These are phyloP conservation scores for Synergus laeviventris DNA, from an alignment of 2,888 invertebrate genomes.

Conservation along the genomic window DNA sequence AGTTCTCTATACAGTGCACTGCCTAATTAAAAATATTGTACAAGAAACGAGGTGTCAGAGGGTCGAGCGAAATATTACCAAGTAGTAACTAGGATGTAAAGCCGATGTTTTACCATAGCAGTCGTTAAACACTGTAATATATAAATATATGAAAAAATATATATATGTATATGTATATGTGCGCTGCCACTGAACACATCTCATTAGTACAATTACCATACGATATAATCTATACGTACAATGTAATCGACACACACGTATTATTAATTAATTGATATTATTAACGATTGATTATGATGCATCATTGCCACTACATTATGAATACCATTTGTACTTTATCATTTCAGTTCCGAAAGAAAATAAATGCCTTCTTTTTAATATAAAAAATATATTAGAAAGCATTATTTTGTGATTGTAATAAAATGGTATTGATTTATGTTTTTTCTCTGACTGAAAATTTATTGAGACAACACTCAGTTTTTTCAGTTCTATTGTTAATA, in stretches of 20 bases:
- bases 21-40: constrained; percentile 39
- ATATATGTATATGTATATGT: constrained; percentile 57
- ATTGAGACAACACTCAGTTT: not conserved
- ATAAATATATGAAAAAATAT: constrained; percentile 63
- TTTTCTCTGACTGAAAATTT: not conserved
- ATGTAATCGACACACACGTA: constrained; percentile 62
- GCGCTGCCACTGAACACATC: constrained; percentile 76
- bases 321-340: constrained; percentile 75
- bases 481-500: constrained; percentile 17
- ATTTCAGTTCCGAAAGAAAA: constrained; percentile 73
- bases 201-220: constrained; percentile 75
- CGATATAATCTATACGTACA: constrained; percentile 65
- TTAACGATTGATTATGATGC: constrained; percentile 73
- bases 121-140: constrained; percentile 56
- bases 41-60: constrained; percentile 49
- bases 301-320: constrained; percentile 75
- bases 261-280: constrained; percentile 73
- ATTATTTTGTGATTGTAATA: not conserved
- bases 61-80: constrained; percentile 59
- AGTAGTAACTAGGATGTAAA: constrained; percentile 51
- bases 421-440: too few species aligned
- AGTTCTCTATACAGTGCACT: constrained; percentile 48
- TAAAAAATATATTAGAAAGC: constrained; percentile 44
- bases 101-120: constrained; percentile 55
- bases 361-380: constrained; percentile 76